Percentiles rank a stretch among this genome's conserved stretches.
Conservation (phyloP, 2,888 invertebrate genomes). For the Neocrepidodera transversa region DNA sequence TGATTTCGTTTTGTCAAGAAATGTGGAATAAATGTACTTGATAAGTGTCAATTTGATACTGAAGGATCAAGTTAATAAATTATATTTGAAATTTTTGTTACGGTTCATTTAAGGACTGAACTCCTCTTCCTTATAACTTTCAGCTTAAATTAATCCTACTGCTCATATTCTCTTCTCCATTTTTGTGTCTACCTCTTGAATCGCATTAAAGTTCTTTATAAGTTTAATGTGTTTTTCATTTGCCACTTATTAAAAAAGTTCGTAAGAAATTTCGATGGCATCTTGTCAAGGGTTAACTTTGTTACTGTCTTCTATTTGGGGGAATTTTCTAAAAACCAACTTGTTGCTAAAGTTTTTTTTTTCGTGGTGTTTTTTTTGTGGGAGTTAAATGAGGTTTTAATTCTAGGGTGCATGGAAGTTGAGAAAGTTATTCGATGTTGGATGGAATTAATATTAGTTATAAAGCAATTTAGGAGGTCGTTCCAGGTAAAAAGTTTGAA, state of each 20-base stretch:
- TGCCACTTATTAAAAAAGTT: slow-evolving; percentile 19
- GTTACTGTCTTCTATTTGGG: background rate
- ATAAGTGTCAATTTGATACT: no score
- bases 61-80: no score
- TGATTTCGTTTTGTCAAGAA: background rate
- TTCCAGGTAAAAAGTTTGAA: no score
- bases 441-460: background rate
- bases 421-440: background rate
- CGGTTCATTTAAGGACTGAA: no score
- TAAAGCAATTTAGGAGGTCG: background rate
- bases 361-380: background rate
- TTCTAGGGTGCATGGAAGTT: background rate
- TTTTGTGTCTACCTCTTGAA: background rate
- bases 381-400: background rate
- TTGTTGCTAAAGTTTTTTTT: background rate
- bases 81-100: no score
- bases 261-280: slow-evolving; percentile 8
- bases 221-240: slow-evolving; percentile 17
- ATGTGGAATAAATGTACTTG: no score
- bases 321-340: background rate
- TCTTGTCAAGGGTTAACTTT: slow-evolving; percentile 11
- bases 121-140: no score
- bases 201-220: slow-evolving; percentile 1
- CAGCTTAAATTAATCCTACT: no score
- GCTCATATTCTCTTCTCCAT: no score